These are phyloP conservation scores for Steinernema carpocapsae DNA, from an alignment of 2,888 invertebrate species.

Conservation along the genomic window DNA sequence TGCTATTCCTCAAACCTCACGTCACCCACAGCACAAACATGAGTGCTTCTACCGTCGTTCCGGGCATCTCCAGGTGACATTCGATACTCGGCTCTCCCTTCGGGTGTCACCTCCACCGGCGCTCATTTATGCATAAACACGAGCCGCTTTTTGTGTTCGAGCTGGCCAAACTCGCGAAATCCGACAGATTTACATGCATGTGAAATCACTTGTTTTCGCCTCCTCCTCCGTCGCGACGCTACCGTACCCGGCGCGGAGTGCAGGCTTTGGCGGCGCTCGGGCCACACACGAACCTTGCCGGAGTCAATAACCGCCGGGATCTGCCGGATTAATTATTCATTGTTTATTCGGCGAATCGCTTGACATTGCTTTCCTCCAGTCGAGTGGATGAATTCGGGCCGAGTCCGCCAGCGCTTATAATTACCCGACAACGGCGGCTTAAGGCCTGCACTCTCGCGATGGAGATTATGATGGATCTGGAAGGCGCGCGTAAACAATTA, in stretches of 20 bases:
- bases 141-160: constrained; percentile 23
- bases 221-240: constrained; percentile 20
- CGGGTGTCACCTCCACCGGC: constrained; percentile 21
- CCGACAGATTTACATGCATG: constrained; percentile 35
- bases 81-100: background rate
- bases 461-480: constrained; percentile 33
- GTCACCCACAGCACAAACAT: too few relatives aligned
- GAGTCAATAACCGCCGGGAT: constrained; percentile 24
- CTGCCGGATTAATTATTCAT: constrained; percentile 31
- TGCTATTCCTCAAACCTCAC: too few relatives aligned
- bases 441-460: constrained; percentile 2
- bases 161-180: constrained; percentile 19
- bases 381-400: background rate
- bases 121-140: constrained; percentile 33
- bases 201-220: constrained; percentile 29
- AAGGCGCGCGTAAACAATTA: constrained; percentile 33
- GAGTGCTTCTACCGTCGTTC: too few relatives aligned
- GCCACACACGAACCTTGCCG: background rate
- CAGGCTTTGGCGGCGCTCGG: background rate
- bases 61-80: constrained; percentile 9
- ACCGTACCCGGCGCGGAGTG: constrained; percentile 20
- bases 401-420: constrained; percentile 20
- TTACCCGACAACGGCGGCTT: constrained; percentile 18
- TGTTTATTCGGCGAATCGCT: constrained; percentile 34
- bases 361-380: constrained; percentile 25